Base-by-base conservation (phyloP, 2,888 invertebrate species). In the Tineola bisselliella region DNA sequence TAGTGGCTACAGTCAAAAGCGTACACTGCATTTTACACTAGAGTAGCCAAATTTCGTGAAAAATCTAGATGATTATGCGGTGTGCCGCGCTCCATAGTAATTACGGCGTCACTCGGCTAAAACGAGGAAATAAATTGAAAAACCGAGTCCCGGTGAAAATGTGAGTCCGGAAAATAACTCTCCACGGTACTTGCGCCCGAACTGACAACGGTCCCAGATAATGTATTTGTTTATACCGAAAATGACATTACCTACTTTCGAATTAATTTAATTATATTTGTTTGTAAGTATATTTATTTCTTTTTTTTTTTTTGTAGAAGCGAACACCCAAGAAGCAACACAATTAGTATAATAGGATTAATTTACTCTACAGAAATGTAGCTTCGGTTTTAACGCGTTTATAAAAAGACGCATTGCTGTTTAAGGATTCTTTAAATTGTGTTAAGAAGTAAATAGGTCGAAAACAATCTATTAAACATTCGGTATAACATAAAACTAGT, bases 71-170 rank as follows among this genome's bases (percentile, higher is more conserved):
- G 74, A 75, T 79, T 76, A 77, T 76, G 77, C 74, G 76, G 75
- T 69, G 69, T 70, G 69, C 74, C 74, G 67, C 68, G 69, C 71
- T 70, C 70, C 69, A 68, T 70, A 73, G 77, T 81, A 81, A 84
- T 83, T 81, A 83, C 79, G 75, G 73, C 78, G 74, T 78, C 81
- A 80, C 74, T 79, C 75, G 72, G 75, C 75, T 79, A 80, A 82
- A 84, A 81, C 79, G 76, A 72, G 74, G 72, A 79, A 81, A 84
- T 83, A 81, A 84, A 84, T 83, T 84, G 81, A 83, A 84, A 83
- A 83, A 77, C 77, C 77, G 71, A 72, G 74, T 76, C 73, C 73
- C 75, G 73, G 76, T 77, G 75, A 80, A 81, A 80, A 80, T 78
- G 69, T 70, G 73, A 71, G 73, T 72, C 71, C 72, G 73, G 77